Evolutionary conservation across 2,113 vertebrate genomes (phyloP).

Genomic region (Centropus unirufus): DNA sequence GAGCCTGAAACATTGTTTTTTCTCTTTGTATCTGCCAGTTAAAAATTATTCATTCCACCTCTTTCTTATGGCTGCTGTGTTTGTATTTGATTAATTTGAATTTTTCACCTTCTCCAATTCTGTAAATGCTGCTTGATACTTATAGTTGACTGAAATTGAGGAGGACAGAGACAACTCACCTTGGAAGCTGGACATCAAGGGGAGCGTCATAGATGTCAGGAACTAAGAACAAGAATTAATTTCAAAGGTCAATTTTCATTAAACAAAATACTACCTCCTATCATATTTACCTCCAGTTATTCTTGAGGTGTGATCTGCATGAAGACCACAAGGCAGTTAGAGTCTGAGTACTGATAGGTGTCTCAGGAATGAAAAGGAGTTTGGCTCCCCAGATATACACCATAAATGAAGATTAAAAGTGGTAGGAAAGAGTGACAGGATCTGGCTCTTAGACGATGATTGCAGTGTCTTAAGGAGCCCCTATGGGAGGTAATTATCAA

Average conservation of each 20-base stretch:
- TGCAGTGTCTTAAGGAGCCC: background rate
- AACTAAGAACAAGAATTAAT: background rate
- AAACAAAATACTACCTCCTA: background rate
- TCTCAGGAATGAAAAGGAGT: background rate
- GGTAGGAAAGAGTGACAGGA: background rate
- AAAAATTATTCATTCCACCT: background rate
- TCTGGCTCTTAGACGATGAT: background rate
- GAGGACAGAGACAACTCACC: background rate
- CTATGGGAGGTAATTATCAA: background rate
- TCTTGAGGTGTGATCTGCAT: background rate
- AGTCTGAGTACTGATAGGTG: background rate
- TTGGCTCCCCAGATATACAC: background rate
- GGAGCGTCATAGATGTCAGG: background rate
- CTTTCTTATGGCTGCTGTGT: background rate
- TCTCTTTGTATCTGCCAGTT: background rate
- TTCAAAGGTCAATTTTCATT: background rate
- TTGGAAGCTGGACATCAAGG: background rate
- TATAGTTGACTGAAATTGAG: background rate
- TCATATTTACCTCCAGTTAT: background rate
- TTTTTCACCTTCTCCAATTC: fast-evolving
- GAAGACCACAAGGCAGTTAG: background rate
- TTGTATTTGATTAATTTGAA: background rate
- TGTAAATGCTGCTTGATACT: background rate
- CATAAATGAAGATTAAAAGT: background rate
- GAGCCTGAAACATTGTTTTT: background rate